Percentiles rank a stretch among this genome's conserved stretches.
Conservation (phyloP, 2,797 vertebrate species). For the Morus bassanus region DNA sequence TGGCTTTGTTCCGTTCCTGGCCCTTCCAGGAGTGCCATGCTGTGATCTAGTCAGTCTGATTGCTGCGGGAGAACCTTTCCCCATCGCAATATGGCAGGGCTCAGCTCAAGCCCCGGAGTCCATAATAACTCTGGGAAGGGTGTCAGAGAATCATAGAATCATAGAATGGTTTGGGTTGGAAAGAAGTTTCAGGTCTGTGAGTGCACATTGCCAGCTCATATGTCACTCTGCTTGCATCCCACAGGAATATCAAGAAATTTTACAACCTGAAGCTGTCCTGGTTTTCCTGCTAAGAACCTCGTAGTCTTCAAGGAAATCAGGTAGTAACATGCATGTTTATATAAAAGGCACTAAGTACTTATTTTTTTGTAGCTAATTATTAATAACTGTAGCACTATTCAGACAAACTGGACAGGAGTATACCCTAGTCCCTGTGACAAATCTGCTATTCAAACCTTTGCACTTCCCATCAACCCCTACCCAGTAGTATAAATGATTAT, state of each 20-base stretch:
- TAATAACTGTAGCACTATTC: background rate
- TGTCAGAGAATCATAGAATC: background rate
- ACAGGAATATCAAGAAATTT: background rate
- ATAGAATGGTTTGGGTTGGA: background rate
- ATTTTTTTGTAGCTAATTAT: background rate
- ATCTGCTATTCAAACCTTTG: background rate
- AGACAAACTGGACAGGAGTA: background rate
- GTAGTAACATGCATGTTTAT: background rate
- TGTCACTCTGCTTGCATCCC: background rate
- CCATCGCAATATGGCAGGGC: rapidly evolving
- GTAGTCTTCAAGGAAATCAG: background rate
- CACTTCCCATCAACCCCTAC: background rate
- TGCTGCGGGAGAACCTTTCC: background rate
- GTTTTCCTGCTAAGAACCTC: background rate
- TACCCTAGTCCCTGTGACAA: background rate
- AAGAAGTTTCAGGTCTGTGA: background rate
- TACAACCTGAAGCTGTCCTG: background rate
- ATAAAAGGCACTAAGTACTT: background rate
- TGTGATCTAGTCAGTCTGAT: background rate
- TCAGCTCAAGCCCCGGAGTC: background rate
- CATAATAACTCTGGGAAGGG: background rate
- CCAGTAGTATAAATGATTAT: background rate
- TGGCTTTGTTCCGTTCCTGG: background rate
- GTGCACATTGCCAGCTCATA: background rate
- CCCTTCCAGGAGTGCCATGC: background rate